Conservation (phyloP, 92 coral and sea anemone genomes). For the Phenganax stokvisi region DNA sequence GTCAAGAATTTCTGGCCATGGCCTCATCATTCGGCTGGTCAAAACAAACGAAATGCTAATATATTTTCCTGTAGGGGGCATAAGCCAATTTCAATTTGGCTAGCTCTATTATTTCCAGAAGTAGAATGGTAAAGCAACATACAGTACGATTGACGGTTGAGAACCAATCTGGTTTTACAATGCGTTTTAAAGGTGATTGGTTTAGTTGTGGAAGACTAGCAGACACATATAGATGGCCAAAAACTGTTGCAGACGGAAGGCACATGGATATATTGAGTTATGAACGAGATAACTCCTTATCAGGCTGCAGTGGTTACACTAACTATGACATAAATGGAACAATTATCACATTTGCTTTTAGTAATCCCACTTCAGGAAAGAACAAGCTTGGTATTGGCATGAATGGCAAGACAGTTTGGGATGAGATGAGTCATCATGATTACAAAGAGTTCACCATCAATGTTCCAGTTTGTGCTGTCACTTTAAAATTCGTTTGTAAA, state of each 20-base stretch:
- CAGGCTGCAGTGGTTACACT: slow-evolving; percentile 60
- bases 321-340: slow-evolving; percentile 49
- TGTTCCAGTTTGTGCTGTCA: not conserved
- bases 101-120: too few species aligned
- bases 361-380: slow-evolving; percentile 46
- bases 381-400: slow-evolving; percentile 58
- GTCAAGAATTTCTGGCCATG: too few species aligned
- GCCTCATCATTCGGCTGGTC: too few species aligned
- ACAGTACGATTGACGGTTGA: slow-evolving; percentile 35
- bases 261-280: slow-evolving; percentile 42
- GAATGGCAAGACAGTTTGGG: slow-evolving; percentile 49
- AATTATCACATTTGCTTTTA: slow-evolving; percentile 50
- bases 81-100: too few species aligned
- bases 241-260: slow-evolving; percentile 28
- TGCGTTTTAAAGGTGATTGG: slow-evolving; percentile 47
- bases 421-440: slow-evolving; percentile 41
- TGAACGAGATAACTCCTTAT: slow-evolving; percentile 47
- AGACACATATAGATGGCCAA: slow-evolving; percentile 44
- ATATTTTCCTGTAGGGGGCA: too few species aligned
- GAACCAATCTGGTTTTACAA: slow-evolving; percentile 36
- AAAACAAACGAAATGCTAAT: too few species aligned
- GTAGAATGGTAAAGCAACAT: slow-evolving; percentile 46
- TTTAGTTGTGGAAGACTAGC: slow-evolving; percentile 55
- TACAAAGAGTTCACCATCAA: slow-evolving; percentile 28
- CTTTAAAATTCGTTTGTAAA: slow-evolving; percentile 31